phyloP scores from a whole-genome alignment of 37 sponge, comb jelly and placozoan genomes.

The Lycopodina hypogea region DNA sequence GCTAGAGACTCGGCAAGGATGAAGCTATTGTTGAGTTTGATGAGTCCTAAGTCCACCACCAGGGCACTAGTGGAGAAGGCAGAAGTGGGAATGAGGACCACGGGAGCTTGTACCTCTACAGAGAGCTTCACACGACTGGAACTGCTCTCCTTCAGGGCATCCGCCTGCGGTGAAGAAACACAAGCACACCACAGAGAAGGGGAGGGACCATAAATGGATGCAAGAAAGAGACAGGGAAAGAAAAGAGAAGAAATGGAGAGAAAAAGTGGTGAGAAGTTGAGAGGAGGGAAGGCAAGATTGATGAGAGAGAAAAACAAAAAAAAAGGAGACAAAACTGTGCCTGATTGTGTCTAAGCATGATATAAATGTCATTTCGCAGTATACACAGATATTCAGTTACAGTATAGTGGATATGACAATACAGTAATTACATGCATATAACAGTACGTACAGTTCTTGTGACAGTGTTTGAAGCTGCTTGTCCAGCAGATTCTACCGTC shows the following conservation, averaged over 20 bases:
- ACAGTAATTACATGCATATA: background rate
- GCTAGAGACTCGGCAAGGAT: background rate
- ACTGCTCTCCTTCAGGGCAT: constrained; percentile 34
- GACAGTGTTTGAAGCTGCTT: constrained; percentile 42
- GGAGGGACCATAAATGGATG: background rate
- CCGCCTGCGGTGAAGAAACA: constrained; percentile 19
- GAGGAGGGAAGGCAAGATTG: background rate
- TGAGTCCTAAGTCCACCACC: constrained; percentile 43
- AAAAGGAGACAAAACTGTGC: too few species aligned
- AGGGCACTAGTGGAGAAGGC: constrained; percentile 1
- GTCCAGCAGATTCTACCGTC: constrained; percentile 51
- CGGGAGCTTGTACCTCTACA: constrained; percentile 32
- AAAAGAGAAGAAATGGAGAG: too few species aligned
- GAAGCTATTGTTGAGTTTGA: constrained; percentile 43
- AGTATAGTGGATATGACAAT: background rate
- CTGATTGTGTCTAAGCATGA: too few species aligned
- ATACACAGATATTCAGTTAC: background rate
- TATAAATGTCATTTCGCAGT: background rate
- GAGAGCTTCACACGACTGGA: constrained; percentile 35
- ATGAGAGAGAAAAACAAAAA: background rate
- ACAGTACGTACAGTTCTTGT: constrained; percentile 37
- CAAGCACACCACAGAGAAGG: background rate
- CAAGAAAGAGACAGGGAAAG: too few species aligned
- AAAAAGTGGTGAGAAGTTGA: too few species aligned
- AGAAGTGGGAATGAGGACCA: constrained; percentile 35